Evolutionary conservation across 2,797 vertebrate genomes (phyloP), one percentile per base, ranked within the genome.

Genomic region (Xerus rutilus): DNA sequence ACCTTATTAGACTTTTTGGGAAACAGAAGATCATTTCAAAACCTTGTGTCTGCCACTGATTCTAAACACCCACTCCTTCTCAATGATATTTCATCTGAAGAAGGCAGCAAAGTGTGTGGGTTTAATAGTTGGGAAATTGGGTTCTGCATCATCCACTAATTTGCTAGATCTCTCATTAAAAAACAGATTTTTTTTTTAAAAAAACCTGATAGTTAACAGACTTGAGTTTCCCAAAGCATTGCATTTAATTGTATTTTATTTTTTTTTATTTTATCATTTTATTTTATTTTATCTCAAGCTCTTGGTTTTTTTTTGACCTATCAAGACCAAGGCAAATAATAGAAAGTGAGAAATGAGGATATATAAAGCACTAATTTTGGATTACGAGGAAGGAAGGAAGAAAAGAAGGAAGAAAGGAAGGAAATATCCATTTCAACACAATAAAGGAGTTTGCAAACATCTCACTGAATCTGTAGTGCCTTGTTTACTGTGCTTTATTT

Each of bases 191-290:
- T n/a, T n/a, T n/a, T n/a, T n/a, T 39, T 39, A 39, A 39, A 39
- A 39, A 39, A 39, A 39, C 3, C 39, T 39, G 39, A 57, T 43
- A 82, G 52, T 87, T 28, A 76, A 47, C 65, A 47, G n/a, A 23
- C 18, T 39, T 70, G 23, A 86, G n/a, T 57, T 92, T 93, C 54
- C 28, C 47, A 62, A 45, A 62, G n/a, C 28, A 39, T 78, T 77
- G 84, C n/a, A 54, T 83, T 85, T 82, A 39, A n/a, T 82, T 91
- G 52, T 39, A 32, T 79, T 84, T 82, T 59, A 23, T 39, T 39
- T 87, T 86, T 86, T 78, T 47, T 86, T 78, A 25, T 88, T 86
- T 87, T 79, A 57, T 83, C n/a, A 25, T 39, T 39, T 39, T 39
- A 39, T 39, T 39, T 39, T 39, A 39, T 85, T 88, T 84, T 81